Evolutionary conservation across 2,888 invertebrate genomes (phyloP), one percentile per base, ranked within the genome.

Genomic region (Amiota minor): DNA sequence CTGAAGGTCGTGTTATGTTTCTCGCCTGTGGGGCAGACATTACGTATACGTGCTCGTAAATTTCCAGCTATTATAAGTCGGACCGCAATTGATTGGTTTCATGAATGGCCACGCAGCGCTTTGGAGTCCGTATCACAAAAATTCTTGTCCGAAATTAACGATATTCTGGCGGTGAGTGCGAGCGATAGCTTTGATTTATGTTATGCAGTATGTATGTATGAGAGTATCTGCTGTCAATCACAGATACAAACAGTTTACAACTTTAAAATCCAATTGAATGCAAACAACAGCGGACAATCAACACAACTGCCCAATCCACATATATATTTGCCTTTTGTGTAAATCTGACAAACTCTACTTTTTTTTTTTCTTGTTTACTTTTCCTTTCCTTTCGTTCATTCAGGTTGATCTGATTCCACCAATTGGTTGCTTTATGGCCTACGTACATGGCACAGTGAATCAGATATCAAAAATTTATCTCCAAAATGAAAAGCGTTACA

Each of bases 61-160:
- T 98, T 98, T 90, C 98, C 98, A 0, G 97, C 98, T 0, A 91
- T 98, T 61, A 95, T 97, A 47, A 98, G 96, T 90, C 97, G 97
- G 86, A 97, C 98, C 0, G 93, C 95, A 64, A 98, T 98, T 79
- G 95, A 98, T 89, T 98, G 98, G 98, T 98, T 98, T 90, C 97
- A 98, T 88, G 97, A 97, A 87, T 98, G 98, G 98, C 98, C 98
- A 1, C 93, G 93, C 84, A 95, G 96, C 85, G 98, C 98, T 50
- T 90, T 98, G 85, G 93, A 95, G 79, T 97, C 97, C 35, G 98
- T 98, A 4, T 97, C 97, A 45, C 92, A 92, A 81, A 92, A 95
- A 80, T 98, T 98, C 89, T 91, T 97, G 72, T 91, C 92, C 14
- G 95, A 96, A 90, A 93, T 96, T 49, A 92, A 94, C 77, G 92